Evolutionary conservation across 2,888 invertebrate genomes (phyloP), one percentile per base, ranked within the genome.

Genomic region (Chaetogeoica ovagalla): DNA sequence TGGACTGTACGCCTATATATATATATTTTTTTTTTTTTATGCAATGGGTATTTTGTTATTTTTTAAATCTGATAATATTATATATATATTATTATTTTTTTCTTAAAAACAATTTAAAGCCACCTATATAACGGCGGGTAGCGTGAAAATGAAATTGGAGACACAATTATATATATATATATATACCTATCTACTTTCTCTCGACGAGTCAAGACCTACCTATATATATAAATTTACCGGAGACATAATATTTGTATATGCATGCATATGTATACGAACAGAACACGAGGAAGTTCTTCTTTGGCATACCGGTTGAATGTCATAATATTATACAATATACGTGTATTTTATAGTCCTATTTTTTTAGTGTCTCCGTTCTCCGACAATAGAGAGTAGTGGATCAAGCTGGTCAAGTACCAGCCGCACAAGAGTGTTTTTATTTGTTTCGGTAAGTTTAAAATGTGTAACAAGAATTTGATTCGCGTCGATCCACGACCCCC

Each of bases 121-220:
- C 39, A 63, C 9, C 43, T 48, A 23, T 68, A 11, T 68, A 2
- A 30, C 30, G 30, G 19, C 62, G 7, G 17, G 55, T 43, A 11
- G 73, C 73, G 63, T 71, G 77, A 39, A 71, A 79, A 79, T 79
- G 63, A 70, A 70, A 70, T 70, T 23, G 77, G 77, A 63, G 77
- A 79, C 70, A 63, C 70, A 79, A 70, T 79, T 43, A 43, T 30
- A 52, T 77, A 70, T 55, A 21, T 9, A 43, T 9, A 23, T 71
- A 39, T 60, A 30, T 39, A 69, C 52, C 6, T 69, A 79, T 52
- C 63, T 43, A 79, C 77, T 79, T 79, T 79, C 77, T 79, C 77
- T 43, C 60, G 48, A 60, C 76, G 30, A 77, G 60, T 77, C n/a
- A 19, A 60, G 48, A 69, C 59, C 43, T 8, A 69, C 68, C 68